Percentiles rank a stretch among this genome's conserved stretches.
Evolutionary conservation across 2,113 vertebrate genomes (phyloP).

Genomic region (Formicarius rufipectus): DNA sequence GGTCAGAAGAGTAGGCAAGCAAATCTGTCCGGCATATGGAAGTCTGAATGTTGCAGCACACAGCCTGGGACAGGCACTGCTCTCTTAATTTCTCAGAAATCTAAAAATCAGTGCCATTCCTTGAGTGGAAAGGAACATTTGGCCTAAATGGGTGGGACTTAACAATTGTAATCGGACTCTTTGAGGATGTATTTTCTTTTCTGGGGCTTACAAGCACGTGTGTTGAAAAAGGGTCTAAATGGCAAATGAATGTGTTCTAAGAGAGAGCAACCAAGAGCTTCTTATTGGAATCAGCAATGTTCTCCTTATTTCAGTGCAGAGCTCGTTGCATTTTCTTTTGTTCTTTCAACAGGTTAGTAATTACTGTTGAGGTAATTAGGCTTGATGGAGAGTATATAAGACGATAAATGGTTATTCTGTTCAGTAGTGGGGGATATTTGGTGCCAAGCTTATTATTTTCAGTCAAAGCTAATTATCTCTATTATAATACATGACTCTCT

Average conservation of each 20-base stretch:
- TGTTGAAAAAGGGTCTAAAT: background rate
- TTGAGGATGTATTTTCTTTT: background rate
- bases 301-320: slow-evolving; percentile 45
- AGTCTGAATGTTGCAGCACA: background rate
- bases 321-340: slow-evolving; percentile 67
- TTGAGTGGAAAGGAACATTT: background rate
- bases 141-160: background rate
- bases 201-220: background rate
- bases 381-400: slow-evolving; percentile 74
- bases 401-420: slow-evolving; percentile 71
- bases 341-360: slow-evolving; percentile 82
- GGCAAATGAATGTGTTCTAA: background rate
- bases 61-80: background rate
- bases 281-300: slow-evolving; percentile 18
- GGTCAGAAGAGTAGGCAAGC: slow-evolving; percentile 37
- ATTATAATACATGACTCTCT: slow-evolving; percentile 76
- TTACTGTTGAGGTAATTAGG: slow-evolving; percentile 77
- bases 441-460: slow-evolving; percentile 78
- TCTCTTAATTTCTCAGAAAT: background rate
- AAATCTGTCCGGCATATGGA: background rate
- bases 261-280: slow-evolving; percentile 36
- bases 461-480: slow-evolving; percentile 78
- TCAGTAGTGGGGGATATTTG: slow-evolving; percentile 57
- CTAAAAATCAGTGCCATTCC: background rate
- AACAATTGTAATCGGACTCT: background rate